Evolutionary conservation across 1,140 invertebrate genomes (phyloP).

Genomic region (Eueides isabella): DNA sequence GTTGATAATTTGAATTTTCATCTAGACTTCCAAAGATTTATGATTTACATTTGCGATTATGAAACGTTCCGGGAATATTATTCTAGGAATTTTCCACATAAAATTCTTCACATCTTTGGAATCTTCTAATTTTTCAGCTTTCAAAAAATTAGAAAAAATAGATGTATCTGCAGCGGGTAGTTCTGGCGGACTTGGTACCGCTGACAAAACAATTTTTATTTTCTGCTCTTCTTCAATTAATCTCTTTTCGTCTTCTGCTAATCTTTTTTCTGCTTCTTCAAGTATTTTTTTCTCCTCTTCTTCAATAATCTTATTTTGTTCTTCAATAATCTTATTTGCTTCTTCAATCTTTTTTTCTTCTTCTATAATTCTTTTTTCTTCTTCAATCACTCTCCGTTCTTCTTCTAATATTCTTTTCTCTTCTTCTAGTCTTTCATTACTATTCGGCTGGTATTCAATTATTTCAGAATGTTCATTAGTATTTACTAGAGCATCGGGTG

Average conservation of each 20-base stretch:
- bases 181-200: background rate
- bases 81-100: background rate
- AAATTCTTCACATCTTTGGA: background rate
- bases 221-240: background rate
- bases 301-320: background rate
- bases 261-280: conserved; percentile 10
- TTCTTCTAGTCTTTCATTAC: background rate
- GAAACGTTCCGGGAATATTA: background rate
- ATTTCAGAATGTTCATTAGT: too few relatives aligned
- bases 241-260: conserved; percentile 1
- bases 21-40: background rate
- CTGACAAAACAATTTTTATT: background rate
- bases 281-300: conserved; percentile 9
- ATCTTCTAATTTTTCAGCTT: background rate
- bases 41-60: background rate
- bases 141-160: background rate
- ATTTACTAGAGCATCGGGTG: background rate
- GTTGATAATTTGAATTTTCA: background rate
- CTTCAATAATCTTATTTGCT: too few relatives aligned
- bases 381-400: background rate
- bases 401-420: conserved; percentile 4
- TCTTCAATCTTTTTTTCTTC: background rate
- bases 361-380: conserved; percentile 9
- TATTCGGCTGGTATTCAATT: background rate
- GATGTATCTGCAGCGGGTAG: background rate